Evolutionary conservation across 2,797 vertebrate species (phyloP).

Genomic region (Anguilla marmorata): DNA sequence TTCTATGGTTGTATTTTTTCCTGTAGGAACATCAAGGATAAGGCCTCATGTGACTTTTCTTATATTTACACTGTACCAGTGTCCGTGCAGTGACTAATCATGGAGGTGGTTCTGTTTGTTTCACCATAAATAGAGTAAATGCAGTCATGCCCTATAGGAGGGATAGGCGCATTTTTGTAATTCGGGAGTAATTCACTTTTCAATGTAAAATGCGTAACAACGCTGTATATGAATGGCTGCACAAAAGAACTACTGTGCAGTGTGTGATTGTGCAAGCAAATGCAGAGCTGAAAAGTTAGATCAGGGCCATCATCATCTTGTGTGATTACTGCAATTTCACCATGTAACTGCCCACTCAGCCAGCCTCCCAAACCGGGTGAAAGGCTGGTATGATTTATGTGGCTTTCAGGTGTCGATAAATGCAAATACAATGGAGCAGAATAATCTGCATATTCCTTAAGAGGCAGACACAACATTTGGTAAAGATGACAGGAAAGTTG

Average conservation of each 20-base stretch:
- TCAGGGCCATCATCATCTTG: background rate
- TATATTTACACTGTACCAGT: slow-evolving; percentile 1
- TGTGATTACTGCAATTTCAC: background rate
- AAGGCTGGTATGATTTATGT: background rate
- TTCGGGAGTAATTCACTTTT: background rate
- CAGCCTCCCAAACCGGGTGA: background rate
- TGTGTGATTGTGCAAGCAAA: background rate
- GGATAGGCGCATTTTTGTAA: background rate
- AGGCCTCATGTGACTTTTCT: slow-evolving; percentile 11
- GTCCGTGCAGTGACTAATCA: slow-evolving; percentile 22
- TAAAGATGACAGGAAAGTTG: background rate
- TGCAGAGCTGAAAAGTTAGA: background rate
- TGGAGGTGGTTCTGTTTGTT: slow-evolving; percentile 18
- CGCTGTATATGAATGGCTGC: background rate
- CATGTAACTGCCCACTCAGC: background rate
- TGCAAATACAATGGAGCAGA: background rate
- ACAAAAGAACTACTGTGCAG: background rate
- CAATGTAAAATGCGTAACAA: background rate
- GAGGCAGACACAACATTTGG: background rate
- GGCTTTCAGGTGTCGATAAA: background rate
- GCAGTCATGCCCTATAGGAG: background rate
- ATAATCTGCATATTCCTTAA: background rate
- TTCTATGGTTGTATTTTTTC: slow-evolving; percentile 2
- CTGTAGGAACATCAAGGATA: slow-evolving; percentile 26
- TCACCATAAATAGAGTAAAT: slow-evolving; percentile 19